These are phyloP conservation scores for Mustela nigripes DNA, from an alignment of 2,113 vertebrate species.

Conservation along the genomic window DNA sequence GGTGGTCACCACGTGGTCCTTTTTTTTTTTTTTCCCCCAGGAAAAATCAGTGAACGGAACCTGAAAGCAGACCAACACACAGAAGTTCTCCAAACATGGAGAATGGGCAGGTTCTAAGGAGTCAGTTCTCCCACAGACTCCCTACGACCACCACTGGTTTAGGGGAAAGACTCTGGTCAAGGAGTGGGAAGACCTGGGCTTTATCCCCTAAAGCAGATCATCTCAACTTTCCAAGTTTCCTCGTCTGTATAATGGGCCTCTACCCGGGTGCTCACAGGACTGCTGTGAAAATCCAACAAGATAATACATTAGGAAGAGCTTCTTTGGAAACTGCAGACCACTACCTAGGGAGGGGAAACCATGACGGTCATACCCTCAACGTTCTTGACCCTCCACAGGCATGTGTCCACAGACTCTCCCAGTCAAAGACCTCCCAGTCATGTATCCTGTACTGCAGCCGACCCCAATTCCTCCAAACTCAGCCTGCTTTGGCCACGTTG, in stretches of 20 bases:
- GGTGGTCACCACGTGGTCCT: too few relatives aligned
- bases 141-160: accelerated
- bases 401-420: not conserved
- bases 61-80: not conserved
- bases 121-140: not conserved
- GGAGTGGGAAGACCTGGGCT: not conserved
- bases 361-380: accelerated
- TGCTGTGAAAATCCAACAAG: not conserved
- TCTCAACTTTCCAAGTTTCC: not conserved
- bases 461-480: not conserved
- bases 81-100: not conserved
- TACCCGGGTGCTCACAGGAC: not conserved
- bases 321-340: not conserved
- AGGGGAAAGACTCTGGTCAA: not conserved
- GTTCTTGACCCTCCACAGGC: not conserved
- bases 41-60: not conserved
- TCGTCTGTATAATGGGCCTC: not conserved
- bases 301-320: not conserved
- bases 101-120: accelerated
- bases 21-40: not conserved
- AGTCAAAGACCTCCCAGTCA: not conserved
- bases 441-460: not conserved
- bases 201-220: not conserved
- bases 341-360: not conserved
- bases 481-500: accelerated